Conservation (phyloP, 2,113 vertebrate genomes). For the Psittacula cyanocephala region DNA sequence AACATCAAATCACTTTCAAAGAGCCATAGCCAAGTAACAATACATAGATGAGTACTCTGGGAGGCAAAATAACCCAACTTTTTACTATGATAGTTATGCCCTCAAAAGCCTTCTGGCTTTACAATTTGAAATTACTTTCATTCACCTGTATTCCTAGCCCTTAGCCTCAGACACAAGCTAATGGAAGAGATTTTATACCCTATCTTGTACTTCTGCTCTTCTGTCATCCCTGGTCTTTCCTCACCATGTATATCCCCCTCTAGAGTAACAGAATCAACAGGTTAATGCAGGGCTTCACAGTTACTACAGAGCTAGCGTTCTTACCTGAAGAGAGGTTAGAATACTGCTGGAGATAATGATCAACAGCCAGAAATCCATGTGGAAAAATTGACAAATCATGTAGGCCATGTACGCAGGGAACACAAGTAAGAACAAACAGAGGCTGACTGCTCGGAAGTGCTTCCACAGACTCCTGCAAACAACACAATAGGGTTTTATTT, state of each 20-base stretch:
- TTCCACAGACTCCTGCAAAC: constrained; percentile 94
- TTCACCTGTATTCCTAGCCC: background rate
- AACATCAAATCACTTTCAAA: background rate
- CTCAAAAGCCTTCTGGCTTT: background rate
- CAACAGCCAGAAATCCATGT: constrained; percentile 99
- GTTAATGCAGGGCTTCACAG: background rate
- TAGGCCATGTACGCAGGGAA: constrained; percentile 98
- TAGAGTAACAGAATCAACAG: background rate
- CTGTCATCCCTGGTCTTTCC: background rate
- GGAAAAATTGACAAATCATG: constrained; percentile 99
- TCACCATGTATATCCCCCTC: background rate
- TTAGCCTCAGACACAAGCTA: background rate
- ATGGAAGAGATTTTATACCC: background rate
- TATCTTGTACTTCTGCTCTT: background rate
- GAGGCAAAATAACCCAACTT: background rate
- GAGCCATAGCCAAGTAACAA: background rate
- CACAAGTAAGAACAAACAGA: constrained; percentile 91
- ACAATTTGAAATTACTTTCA: background rate
- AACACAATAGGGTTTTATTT: background rate
- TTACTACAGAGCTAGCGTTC: background rate
- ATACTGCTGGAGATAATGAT: constrained; percentile 99
- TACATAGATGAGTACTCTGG: background rate
- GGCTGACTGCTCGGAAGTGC: constrained; percentile 94
- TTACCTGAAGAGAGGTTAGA: constrained; percentile 96
- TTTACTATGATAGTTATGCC: background rate